Percentiles rank a stretch among this genome's conserved stretches.
These are phyloP conservation scores for Parauchenoglanis ngamensis DNA, from an alignment of 2,797 vertebrate species.

Conservation along the genomic window DNA sequence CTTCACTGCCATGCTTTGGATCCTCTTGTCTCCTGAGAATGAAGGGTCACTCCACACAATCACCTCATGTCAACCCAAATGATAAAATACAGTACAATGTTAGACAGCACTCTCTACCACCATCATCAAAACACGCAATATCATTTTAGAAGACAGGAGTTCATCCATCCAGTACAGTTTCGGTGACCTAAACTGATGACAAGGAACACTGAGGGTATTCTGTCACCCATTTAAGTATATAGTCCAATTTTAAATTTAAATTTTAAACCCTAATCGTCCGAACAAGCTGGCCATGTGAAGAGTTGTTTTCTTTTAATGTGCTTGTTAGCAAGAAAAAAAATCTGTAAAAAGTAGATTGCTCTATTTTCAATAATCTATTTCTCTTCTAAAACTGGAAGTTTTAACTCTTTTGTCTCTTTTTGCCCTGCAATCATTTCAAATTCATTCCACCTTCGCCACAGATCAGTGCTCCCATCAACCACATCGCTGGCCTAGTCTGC, in stretches of 20 bases:
- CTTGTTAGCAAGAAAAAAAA: neutral
- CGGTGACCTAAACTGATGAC: neutral
- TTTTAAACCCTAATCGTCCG: neutral
- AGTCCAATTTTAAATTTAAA: neutral
- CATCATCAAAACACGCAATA: neutral
- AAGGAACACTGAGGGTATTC: neutral
- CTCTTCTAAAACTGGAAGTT: neutral
- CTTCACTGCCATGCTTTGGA: neutral
- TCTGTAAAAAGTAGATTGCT: neutral
- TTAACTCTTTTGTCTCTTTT: neutral
- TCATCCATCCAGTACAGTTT: neutral
- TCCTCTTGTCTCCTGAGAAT: neutral
- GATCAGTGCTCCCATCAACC: conserved; percentile 10
- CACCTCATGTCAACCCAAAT: neutral
- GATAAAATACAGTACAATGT: neutral
- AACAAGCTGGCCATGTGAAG: neutral
- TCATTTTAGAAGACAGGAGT: neutral
- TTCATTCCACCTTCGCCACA: neutral
- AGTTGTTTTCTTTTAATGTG: neutral
- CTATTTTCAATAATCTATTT: neutral
- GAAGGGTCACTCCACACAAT: neutral
- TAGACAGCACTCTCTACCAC: neutral
- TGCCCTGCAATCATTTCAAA: neutral
- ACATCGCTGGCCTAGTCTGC: conserved; percentile 21
- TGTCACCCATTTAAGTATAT: neutral